These are phyloP conservation scores for Myopa tessellatipennis DNA, from an alignment of 2,888 invertebrate genomes.

Conservation along the genomic window DNA sequence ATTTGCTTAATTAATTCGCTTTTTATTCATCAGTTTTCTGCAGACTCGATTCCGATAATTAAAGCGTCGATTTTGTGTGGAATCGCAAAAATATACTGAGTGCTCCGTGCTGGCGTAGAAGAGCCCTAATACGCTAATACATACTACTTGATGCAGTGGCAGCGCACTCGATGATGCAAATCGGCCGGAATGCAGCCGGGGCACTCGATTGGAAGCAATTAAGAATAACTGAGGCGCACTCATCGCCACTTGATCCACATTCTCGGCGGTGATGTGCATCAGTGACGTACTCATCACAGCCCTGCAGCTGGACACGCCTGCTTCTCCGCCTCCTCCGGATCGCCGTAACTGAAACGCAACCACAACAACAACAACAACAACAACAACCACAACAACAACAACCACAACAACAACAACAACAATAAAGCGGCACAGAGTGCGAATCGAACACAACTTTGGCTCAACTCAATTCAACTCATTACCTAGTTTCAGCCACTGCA, in stretches of 20 bases:
- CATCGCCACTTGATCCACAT: conserved; percentile 30
- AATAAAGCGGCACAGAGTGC: background rate
- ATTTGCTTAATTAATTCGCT: background rate
- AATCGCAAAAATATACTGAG: background rate
- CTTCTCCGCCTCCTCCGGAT: background rate
- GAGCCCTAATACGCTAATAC: background rate
- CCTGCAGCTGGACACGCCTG: background rate
- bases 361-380: background rate
- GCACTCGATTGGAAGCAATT: conserved; percentile 28
- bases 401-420: background rate
- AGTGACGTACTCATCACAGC: conserved; percentile 9
- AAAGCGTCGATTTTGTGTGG: background rate
- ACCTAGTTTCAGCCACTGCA: conserved; percentile 24
- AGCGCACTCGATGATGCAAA: conserved; percentile 17
- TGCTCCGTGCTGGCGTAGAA: background rate
- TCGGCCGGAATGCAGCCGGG: conserved; percentile 27
- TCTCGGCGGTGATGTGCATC: conserved; percentile 4
- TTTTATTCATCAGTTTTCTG: background rate
- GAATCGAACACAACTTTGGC: background rate
- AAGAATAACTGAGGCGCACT: conserved; percentile 19
- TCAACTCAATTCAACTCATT: conserved; percentile 29
- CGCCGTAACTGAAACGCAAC: background rate
- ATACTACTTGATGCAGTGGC: background rate
- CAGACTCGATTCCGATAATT: background rate
- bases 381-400: background rate